Base-by-base conservation (phyloP, 1,140 invertebrate genomes). In the Tetraneura akinire region DNA sequence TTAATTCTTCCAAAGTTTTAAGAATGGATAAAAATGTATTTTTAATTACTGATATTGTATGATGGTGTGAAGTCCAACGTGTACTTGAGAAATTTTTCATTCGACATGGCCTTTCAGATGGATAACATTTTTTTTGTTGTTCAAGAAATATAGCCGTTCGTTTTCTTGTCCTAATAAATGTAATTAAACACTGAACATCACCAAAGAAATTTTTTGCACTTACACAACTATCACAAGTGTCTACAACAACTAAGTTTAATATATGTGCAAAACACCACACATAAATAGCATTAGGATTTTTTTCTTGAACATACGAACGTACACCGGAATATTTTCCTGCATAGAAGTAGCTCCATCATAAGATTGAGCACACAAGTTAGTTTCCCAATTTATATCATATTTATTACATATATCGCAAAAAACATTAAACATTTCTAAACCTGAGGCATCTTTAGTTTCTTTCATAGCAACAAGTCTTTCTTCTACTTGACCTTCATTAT, bases 391-490 rank as follows among this genome's bases (percentile, higher is more conserved):
- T n/a, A 68, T n/a, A 68, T 68, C 73, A 64, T 32, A 29, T 51
- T 80, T 51, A 37, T 26, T 21, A 10, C 29, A 45, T 1, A 68
- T 37, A 37, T 68, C 29, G 11, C 29, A 16, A 42, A 82, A 26
- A 71, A 80, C 45, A 68, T 81, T n/a, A 53, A 51, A 64, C 81
- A 83, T 60, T 55, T 68, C 55, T 66, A 49, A 45, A 32, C 80
- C 82, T 62, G 82, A 80, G 32, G 80, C 51, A 64, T 80, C 60
- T 32, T 81, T 55, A 47, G 51, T 71, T 60, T 55, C 14, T 23
- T 80, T 64, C 26, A 81, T 70, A 37, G 74, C 62, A 37, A 81
- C 14, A 49, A 82, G 68, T 64, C 80, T 80, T 68, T 82, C 81
- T 45, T 81, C 78, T 10, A 14, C 18, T 21, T 47, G 32, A 47